phyloP scores from a whole-genome alignment of 2,113 vertebrate genomes.

The Calidris pygmaea region DNA sequence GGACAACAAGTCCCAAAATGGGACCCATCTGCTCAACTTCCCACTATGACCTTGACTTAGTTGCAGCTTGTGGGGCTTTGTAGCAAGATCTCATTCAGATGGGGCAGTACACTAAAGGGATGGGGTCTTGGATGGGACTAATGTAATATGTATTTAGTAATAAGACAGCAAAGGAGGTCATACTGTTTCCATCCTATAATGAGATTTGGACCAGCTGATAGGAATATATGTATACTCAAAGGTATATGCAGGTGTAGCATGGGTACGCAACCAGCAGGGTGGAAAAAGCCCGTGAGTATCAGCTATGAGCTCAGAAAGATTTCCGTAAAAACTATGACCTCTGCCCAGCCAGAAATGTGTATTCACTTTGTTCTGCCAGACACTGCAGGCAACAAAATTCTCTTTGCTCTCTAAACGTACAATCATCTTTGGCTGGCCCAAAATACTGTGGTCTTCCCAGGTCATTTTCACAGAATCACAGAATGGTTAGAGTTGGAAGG shows the following conservation, averaged over 20 bases:
- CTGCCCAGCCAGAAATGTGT: background rate
- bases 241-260: background rate
- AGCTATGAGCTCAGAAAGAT: background rate
- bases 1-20: background rate
- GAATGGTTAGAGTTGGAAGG: background rate
- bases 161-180: background rate
- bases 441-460: background rate
- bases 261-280: too few species aligned
- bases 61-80: background rate
- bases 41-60: too few species aligned
- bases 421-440: background rate
- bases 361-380: background rate
- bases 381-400: background rate
- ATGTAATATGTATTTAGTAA: too few species aligned
- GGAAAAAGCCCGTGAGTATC: background rate
- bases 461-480: background rate
- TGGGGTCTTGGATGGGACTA: background rate
- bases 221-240: background rate
- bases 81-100: background rate
- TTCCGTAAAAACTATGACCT: background rate
- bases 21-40: background rate
- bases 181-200: background rate
- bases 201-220: rapidly evolving
- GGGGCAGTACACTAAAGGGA: background rate
- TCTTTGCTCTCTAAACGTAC: background rate